Evolutionary conservation across 2,888 invertebrate genomes (phyloP).

Genomic region (Bembecia ichneumoniformis): DNA sequence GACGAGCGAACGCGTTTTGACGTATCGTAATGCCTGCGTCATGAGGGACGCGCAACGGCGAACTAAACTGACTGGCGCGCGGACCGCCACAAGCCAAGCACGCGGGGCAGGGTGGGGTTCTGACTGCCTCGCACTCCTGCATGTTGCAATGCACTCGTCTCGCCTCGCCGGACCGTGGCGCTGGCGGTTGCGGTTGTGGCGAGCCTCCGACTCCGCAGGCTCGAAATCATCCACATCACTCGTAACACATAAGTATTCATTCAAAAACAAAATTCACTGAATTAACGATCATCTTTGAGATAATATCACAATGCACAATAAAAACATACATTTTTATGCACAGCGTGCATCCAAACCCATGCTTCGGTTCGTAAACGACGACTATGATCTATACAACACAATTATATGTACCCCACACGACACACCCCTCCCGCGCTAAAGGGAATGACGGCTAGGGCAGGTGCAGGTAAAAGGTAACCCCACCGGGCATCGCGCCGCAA

Average conservation of each 20-base stretch:
- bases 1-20: conserved; percentile 26
- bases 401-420: conserved; percentile 4
- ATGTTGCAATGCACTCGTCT: conserved; percentile 50
- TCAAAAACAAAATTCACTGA: no score
- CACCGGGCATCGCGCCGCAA: no score
- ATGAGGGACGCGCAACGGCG: conserved; percentile 64
- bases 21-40: conserved; percentile 48
- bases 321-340: not conserved
- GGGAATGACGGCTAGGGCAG: conserved; percentile 3
- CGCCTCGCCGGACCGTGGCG: conserved; percentile 32
- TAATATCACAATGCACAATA: not conserved
- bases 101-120: conserved; percentile 58
- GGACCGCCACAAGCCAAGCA: conserved; percentile 27
- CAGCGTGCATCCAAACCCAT: conserved; percentile 8
- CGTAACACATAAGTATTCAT: no score
- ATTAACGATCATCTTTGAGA: no score
- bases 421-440: conserved; percentile 8
- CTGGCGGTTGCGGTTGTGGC: no score
- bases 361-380: not conserved
- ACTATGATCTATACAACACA: no score
- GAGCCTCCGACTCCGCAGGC: conserved; percentile 18
- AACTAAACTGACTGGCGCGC: conserved; percentile 41
- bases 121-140: conserved; percentile 47
- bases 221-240: no score
- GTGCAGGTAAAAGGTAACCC: conserved; percentile 1